Percentiles rank a stretch among this genome's conserved stretches.
These are phyloP conservation scores for Climacteris rufus DNA, from an alignment of 2,113 vertebrate species.

Conservation along the genomic window DNA sequence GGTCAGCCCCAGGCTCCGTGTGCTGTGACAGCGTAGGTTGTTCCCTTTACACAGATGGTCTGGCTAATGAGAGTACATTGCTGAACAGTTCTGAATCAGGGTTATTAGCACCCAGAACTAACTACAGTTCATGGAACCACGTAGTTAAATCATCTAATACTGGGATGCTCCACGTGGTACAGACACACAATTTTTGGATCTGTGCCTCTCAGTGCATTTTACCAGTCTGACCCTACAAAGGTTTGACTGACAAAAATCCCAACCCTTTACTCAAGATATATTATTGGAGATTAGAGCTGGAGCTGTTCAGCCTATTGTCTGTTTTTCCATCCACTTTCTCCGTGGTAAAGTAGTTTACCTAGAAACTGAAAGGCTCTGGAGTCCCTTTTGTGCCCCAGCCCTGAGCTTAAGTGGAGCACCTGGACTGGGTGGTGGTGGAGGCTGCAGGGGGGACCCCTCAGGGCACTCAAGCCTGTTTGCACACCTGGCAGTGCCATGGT, in stretches of 20 bases:
- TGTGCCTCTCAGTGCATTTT: neutral
- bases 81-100: constrained; percentile 29
- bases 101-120: constrained; percentile 21
- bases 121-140: neutral
- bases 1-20: constrained; percentile 12
- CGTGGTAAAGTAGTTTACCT: neutral
- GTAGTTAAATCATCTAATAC: neutral
- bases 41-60: constrained; percentile 41
- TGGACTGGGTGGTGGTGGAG: neutral
- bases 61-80: constrained; percentile 34
- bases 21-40: constrained; percentile 26
- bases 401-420: neutral
- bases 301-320: neutral
- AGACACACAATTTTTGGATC: neutral
- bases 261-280: rapidly evolving
- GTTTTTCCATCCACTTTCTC: neutral
- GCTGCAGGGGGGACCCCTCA: neutral
- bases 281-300: neutral
- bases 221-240: neutral
- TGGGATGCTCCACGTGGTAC: neutral
- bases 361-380: neutral
- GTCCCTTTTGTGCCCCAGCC: rapidly evolving
- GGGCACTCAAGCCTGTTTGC: neutral
- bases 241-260: neutral
- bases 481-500: neutral